Base-by-base conservation (phyloP, 1,140 invertebrate genomes). In the Sycobia sp. region DNA sequence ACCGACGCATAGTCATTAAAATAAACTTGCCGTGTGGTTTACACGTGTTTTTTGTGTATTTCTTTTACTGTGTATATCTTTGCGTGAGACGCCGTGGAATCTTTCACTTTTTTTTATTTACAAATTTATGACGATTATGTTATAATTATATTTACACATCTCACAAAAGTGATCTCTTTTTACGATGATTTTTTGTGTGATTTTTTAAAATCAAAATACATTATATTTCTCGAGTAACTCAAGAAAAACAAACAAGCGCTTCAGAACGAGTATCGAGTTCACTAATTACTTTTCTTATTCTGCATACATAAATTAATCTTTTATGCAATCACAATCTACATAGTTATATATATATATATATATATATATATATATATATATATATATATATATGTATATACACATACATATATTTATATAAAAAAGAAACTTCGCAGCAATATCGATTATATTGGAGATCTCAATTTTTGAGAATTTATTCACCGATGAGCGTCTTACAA, bases 11-110 rank as follows among this genome's bases (percentile, higher is more conserved):
- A 62, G 49, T 68, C 74, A 71, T 68, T 76, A 77, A 77, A 79
- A 78, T 77, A 78, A 78, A 79, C 69, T 70, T 74, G 67, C 58
- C 71, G 69, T 73, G 70, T 73, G 51, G n/a, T 46, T 57, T 38
- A 62, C 59, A 62, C 67, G 60, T 65, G 66, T 68, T 67, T 68
- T 18, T 64, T 61, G 65, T 61, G 70, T 66, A n/a, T n/a, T n/a
- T 67, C 50, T 60, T 60, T 62, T 43, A 43, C 22, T n/a, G n/a
- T 53, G 46, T 53, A 47, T 64, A 43, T 36, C 16, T 14, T 23
- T 27, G 49, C 34, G 60, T 39, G 53, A 23, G 56, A 49, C 60
- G 34, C 41, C 20, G 34, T 63, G 44, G 61, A 56, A 56, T 63
- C 23, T 50, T 63, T 47, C 16, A 44, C 54, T 62, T 47, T 60